phyloP scores from a whole-genome alignment of 2,113 vertebrate species.

The Microcebus murinus region DNA sequence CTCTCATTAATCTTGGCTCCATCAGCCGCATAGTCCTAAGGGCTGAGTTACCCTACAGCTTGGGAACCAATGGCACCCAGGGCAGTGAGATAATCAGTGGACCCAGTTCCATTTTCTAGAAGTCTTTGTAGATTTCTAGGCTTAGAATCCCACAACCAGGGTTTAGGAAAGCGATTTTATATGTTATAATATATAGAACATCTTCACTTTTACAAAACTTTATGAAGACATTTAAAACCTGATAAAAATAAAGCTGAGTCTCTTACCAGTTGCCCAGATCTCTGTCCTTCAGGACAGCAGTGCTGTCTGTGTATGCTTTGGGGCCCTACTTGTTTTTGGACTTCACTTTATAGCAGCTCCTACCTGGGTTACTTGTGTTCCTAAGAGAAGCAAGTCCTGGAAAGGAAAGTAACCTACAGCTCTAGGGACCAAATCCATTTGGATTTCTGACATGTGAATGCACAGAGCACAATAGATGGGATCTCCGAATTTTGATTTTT shows the following conservation, averaged over 20 bases:
- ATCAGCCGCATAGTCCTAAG: neutral
- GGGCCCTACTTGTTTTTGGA: neutral
- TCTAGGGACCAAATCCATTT: neutral
- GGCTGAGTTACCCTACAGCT: neutral
- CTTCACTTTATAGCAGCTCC: neutral
- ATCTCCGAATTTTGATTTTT: neutral
- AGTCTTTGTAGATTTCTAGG: neutral
- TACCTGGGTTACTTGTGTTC: neutral
- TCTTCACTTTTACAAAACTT: neutral
- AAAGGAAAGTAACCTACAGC: neutral
- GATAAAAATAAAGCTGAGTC: neutral
- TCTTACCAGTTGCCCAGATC: neutral
- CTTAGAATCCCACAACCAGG: neutral
- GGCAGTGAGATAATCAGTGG: neutral
- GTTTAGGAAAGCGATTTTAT: neutral
- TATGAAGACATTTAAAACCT: neutral
- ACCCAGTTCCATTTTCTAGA: neutral
- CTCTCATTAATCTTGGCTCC: neutral
- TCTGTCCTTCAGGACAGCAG: neutral
- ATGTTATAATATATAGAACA: neutral
- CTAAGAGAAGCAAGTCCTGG: neutral
- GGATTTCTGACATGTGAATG: neutral
- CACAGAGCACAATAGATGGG: neutral
- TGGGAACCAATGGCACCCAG: neutral
- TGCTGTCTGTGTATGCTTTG: neutral